Evolutionary conservation across 1,140 invertebrate species (phyloP).

Genomic region (Pteromalus puparum): DNA sequence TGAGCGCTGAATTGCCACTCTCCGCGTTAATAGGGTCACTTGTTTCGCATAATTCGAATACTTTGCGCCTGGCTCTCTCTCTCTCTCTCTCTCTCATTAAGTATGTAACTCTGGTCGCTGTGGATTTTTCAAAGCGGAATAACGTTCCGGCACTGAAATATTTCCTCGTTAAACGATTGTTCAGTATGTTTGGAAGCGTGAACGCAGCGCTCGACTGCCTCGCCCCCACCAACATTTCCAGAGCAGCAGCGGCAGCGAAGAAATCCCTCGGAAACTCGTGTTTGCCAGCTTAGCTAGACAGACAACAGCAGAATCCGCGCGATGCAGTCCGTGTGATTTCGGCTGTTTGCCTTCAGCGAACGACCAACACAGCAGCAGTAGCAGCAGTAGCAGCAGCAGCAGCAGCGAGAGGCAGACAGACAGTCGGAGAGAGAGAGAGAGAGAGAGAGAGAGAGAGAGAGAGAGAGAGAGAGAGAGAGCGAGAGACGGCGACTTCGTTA

Average conservation of each 20-base stretch:
- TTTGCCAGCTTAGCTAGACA: neutral
- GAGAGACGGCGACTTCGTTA: constrained; percentile 5
- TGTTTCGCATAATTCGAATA: neutral
- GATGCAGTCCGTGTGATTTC: constrained; percentile 12
- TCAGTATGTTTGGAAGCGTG: neutral
- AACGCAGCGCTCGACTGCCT: neutral
- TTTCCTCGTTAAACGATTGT: neutral
- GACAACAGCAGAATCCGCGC: neutral
- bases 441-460: no score
- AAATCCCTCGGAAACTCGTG: neutral
- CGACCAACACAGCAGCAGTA: neutral
- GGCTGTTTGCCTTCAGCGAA: constrained; percentile 8
- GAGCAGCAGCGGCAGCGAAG: neutral
- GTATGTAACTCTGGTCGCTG: neutral
- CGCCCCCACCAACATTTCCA: no score
- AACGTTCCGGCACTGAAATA: no score
- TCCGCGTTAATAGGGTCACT: neutral
- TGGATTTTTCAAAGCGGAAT: no score
- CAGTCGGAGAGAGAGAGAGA: neutral
- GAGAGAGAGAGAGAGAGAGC: neutral
- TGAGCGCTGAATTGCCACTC: constrained; percentile 5
- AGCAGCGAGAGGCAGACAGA: neutral
- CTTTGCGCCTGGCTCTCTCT: neutral
- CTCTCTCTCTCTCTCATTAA: neutral
- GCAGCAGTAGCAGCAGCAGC: neutral